Conservation (phyloP, 2,113 vertebrate genomes). For the Ochotona curzoniae region DNA sequence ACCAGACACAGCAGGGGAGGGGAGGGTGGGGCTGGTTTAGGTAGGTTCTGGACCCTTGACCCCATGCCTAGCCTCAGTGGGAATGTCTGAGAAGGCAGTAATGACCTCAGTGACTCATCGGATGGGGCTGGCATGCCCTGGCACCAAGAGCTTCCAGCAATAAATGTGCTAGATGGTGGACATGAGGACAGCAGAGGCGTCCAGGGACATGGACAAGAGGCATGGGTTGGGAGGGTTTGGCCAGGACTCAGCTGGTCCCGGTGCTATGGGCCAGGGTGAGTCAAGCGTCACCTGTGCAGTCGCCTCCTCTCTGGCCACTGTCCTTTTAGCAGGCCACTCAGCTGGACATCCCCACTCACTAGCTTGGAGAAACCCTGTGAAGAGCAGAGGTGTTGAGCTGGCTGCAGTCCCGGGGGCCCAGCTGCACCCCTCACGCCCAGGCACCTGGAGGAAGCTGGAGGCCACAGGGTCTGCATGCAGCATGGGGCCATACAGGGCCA, state of each 20-base stretch:
- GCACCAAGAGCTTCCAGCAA: fast-evolving
- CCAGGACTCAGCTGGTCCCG: constrained; percentile 83
- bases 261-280: too few relatives aligned
- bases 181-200: not conserved
- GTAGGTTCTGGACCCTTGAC: too few relatives aligned
- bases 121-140: not conserved
- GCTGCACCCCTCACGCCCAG: not conserved
- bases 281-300: constrained; percentile 86
- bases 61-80: not conserved
- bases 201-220: not conserved
- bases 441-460: constrained; percentile 92
- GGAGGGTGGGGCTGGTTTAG: not conserved
- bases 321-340: constrained; percentile 89
- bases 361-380: constrained; percentile 90
- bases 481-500: constrained; percentile 90
- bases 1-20: not conserved
- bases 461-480: constrained; percentile 91
- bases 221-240: not conserved
- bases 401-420: fast-evolving
- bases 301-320: constrained; percentile 90
- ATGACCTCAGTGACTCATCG: not conserved
- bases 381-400: not conserved
- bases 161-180: not conserved
- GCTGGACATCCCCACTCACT: constrained; percentile 87
- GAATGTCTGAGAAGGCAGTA: not conserved